Conservation (phyloP, 2,797 vertebrate genomes). For the Propithecus deckenii region DNA sequence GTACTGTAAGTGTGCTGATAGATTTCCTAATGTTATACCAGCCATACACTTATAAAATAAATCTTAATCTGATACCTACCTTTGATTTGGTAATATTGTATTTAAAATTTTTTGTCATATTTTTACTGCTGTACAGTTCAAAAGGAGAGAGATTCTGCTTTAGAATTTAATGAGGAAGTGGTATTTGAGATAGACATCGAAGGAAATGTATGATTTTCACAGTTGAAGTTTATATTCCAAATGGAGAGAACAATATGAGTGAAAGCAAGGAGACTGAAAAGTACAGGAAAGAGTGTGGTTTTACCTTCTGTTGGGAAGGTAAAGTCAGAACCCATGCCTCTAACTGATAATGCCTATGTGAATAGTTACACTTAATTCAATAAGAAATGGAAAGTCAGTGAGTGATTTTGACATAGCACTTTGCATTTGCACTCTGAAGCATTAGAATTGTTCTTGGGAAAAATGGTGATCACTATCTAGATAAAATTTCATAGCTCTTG, state of each 20-base stretch:
- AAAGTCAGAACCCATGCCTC: background rate
- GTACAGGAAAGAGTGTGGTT: background rate
- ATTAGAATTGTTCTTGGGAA: conserved; percentile 10
- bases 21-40: background rate
- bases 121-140: background rate
- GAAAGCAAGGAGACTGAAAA: background rate
- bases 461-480: background rate
- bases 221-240: background rate
- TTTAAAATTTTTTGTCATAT: background rate
- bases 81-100: background rate
- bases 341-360: background rate
- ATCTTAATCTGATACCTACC: background rate
- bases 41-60: background rate
- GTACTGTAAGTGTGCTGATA: background rate
- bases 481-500: conserved; percentile 13
- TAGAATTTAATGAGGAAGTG: background rate
- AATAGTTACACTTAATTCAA: background rate
- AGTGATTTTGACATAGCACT: background rate
- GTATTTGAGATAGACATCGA: background rate
- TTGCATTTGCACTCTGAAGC: background rate
- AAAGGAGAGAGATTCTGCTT: background rate
- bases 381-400: background rate
- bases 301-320: background rate
- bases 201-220: background rate
- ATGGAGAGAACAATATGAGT: background rate